A percentile compares a stretch with the other conserved stretches of the same genome.
phyloP scores from a whole-genome alignment of 1,140 invertebrate species.

The Leptonema lineaticorne region DNA sequence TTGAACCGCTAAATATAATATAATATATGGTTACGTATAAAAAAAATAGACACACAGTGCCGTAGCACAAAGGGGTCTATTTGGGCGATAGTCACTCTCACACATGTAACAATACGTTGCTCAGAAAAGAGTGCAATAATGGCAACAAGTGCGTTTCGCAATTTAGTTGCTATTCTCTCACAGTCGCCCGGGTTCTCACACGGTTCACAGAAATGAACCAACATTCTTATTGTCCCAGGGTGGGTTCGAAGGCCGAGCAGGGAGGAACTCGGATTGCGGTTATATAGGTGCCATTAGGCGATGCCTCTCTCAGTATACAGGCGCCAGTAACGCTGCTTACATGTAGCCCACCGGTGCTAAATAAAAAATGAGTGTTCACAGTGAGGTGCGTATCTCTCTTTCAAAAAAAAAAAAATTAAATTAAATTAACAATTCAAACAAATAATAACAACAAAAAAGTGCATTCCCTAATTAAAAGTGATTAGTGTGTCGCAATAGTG shows the following conservation, averaged over 20 bases:
- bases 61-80: too few species aligned
- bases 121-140: neutral
- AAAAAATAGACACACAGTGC: too few species aligned
- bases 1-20: too few species aligned
- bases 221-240: conserved; percentile 24
- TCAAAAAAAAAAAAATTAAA: too few species aligned
- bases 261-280: conserved; percentile 31
- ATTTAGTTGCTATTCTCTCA: conserved; percentile 35
- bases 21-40: too few species aligned
- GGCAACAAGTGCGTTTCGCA: conserved; percentile 32
- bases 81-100: too few species aligned
- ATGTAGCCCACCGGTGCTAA: conserved; percentile 38
- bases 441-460: too few species aligned
- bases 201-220: conserved; percentile 21
- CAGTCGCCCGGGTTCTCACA: conserved; percentile 34
- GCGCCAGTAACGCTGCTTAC: conserved; percentile 35
- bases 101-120: too few species aligned
- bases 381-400: conserved; percentile 40
- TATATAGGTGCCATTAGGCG: conserved; percentile 37
- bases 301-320: conserved; percentile 33
- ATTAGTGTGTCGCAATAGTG: too few species aligned
- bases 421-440: too few species aligned
- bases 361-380: conserved; percentile 38
- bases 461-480: too few species aligned
- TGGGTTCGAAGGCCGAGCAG: conserved; percentile 16